Base-by-base conservation (phyloP, 1,140 invertebrate genomes). In the Vanessa tameamea region DNA sequence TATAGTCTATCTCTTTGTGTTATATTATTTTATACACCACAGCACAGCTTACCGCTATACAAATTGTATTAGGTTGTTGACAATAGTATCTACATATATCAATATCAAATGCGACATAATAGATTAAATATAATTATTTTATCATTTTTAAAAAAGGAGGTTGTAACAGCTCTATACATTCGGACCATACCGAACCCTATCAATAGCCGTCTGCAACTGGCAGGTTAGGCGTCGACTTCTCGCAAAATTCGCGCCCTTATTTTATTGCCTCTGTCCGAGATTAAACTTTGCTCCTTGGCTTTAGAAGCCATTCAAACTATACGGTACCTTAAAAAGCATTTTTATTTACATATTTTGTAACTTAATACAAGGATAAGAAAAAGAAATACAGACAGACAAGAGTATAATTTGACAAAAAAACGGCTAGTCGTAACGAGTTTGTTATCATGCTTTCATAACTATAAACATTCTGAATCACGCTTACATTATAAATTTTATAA, bases 211-310 rank as follows among this genome's bases (percentile, higher is more conserved):
- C 89, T 92, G 89, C 83, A 75, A 86, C 81, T 90, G 90, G 88
- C 89, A 91, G 89, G 81, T 87, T 85, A 78, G 85, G 82, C 83
- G 83, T 82, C 85, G 83, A 88, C 85, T 91, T 82, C 84, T 89
- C 83, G 81, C 83, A 84, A 90, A 89, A 91, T 90, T 89, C 82
- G 77, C 86, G 79, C 85, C 84, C 88, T 88, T 89, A 90, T 89
- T 91, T 92, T 92, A 92, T 92, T 92, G 83, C 89, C 85, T 81
- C 88, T 87, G 89, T 87, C 86, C 89, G 85, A 90, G 87, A 91
- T 92, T 92, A 90, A 92, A 90, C 84, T 89, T 86, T 82, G 78
- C 78, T 82, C 81, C 80, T 78, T 76, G 76, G 74, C 82, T 85
- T 87, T 82, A 86, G 77, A 84, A 83, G 74, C 72, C 76, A 81